These are phyloP conservation scores for Actenoides hombroni DNA, from an alignment of 2,113 vertebrate species.

Conservation along the genomic window DNA sequence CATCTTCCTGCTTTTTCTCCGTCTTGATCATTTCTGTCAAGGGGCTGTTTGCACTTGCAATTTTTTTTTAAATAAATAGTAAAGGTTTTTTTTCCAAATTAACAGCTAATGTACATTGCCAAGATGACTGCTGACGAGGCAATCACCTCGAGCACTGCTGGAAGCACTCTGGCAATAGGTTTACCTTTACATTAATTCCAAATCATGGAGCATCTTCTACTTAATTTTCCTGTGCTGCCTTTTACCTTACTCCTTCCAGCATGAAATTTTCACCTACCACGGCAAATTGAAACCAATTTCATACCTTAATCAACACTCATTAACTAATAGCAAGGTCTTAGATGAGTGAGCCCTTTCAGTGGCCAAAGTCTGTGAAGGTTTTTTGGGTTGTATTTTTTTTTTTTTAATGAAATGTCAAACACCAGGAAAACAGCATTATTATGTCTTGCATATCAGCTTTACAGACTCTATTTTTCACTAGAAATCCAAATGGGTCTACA, in stretches of 20 bases:
- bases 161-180: neutral
- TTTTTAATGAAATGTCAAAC: neutral
- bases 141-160: neutral
- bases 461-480: neutral
- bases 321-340: neutral
- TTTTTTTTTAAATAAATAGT: neutral
- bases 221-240: neutral
- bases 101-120: neutral
- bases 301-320: neutral
- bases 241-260: neutral
- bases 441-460: neutral
- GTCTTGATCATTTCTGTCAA: conserved; percentile 8
- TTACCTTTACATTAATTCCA: neutral
- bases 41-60: neutral
- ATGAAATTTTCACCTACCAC: neutral
- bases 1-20: neutral
- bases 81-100: neutral
- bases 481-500: neutral
- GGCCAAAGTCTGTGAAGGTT: neutral
- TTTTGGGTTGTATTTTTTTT: too few relatives aligned
- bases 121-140: neutral
- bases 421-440: neutral
- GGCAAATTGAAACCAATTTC: neutral
- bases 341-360: neutral
- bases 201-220: neutral